Evolutionary conservation across 2,113 vertebrate genomes (phyloP).

Genomic region (Cebus imitator): DNA sequence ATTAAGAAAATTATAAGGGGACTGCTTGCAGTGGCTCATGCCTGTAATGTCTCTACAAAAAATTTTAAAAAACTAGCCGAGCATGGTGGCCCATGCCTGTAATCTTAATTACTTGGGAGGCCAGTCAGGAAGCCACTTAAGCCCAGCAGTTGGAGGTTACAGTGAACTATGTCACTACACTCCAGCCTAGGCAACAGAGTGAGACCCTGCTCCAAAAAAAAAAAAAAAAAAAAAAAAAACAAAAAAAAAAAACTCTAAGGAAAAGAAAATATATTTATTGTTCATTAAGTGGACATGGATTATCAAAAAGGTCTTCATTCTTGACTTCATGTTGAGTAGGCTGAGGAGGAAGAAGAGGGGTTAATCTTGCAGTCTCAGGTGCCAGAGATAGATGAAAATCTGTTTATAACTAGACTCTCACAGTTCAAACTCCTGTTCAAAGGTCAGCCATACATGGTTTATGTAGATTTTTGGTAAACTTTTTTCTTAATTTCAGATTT

Average conservation of each 20-base stretch:
- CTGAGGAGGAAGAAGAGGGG: neutral
- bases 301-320: neutral
- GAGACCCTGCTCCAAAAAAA: neutral
- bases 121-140: neutral
- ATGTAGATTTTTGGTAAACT: neutral
- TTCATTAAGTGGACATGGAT: neutral
- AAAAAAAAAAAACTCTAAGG: neutral
- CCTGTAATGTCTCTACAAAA: too few species aligned
- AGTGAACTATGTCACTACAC: neutral
- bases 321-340: neutral
- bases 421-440: neutral
- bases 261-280: neutral
- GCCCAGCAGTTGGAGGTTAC: neutral
- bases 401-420: neutral
- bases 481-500: slow-evolving; percentile 26
- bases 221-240: too few species aligned
- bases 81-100: neutral
- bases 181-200: neutral
- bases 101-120: neutral
- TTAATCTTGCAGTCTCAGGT: neutral
- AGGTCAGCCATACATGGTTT: neutral
- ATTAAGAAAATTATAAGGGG: neutral
- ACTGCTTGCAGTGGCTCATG: accelerated
- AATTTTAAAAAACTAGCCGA: too few species aligned
- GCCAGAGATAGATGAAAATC: neutral